Base-by-base conservation (phyloP, 2,888 invertebrate genomes). In the Nebria salina region DNA sequence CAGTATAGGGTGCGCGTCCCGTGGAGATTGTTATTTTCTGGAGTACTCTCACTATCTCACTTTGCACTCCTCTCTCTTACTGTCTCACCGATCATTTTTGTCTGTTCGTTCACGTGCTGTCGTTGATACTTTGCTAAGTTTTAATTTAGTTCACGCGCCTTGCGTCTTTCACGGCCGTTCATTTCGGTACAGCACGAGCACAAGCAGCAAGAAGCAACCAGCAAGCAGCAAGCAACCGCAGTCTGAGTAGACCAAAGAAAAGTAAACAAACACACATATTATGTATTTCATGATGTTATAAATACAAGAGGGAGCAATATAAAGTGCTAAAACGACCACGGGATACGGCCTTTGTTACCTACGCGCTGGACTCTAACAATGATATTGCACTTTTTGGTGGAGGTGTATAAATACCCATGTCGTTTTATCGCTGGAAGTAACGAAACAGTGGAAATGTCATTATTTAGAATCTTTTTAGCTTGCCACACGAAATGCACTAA, bases 11-110 rank as follows among this genome's bases (percentile, higher is more conserved):
- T 74, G 65, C 73, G 78, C 78, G 78, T 78, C 78, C 78, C 78
- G 78, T 74, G 78, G 78, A 78, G 78, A 78, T 78, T 78, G 78
- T 78, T 78, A 78, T 78, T 78, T 78, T 78, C 78, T 78, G 74
- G 78, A 78, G 78, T 78, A 66, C 73, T 73, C 54, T 54, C 54
- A 8, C 54, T 54, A 54, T 54, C 54, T 54, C 54, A 54, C 54
- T 54, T 54, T 8, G 54, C 54, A 54, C 54, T 54, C 54, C 54
- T 54, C 54, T 54, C 78, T 64, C 25, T 77, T n/a, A n/a, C 34
- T 72, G n/a, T n/a, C n/a, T 26, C 41, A 72, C 72, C 26, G 72
- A 25, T 34, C 25, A n/a, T 34, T 34, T 34, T 34, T 26, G 72
- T 72, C 34, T 34, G n/a, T 72, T 34, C 72, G 41, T 34, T 25